A percentile compares a stretch with the other conserved stretches of the same genome.
Conservation (phyloP, 1,140 invertebrate species). For the Dinoponera quadriceps region DNA sequence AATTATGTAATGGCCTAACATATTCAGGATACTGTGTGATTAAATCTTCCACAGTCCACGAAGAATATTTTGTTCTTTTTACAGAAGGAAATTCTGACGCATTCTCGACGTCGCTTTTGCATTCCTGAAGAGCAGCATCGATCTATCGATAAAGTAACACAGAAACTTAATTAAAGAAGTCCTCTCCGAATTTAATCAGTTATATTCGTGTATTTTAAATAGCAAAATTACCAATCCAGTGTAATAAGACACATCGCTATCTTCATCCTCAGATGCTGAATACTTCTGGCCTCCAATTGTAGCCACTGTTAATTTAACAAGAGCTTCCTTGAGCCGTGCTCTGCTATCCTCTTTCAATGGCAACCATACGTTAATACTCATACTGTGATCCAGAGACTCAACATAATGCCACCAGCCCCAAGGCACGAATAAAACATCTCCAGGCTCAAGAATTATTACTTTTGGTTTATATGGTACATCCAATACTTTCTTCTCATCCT, state of each 20-base stretch:
- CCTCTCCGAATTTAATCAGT: not conserved
- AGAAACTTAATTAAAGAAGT: slow-evolving; percentile 36
- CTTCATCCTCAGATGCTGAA: slow-evolving; percentile 60
- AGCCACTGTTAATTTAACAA: slow-evolving; percentile 83
- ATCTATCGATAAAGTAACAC: slow-evolving; percentile 70
- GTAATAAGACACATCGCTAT: slow-evolving; percentile 69
- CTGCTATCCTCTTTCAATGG: slow-evolving; percentile 87
- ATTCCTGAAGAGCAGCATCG: slow-evolving; percentile 72
- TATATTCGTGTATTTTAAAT: slow-evolving; percentile 25
- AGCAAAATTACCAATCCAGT: slow-evolving; percentile 78
- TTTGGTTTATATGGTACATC: slow-evolving; percentile 71
- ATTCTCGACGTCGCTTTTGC: slow-evolving; percentile 52
- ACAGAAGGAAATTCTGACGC: not conserved
- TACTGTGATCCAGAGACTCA: slow-evolving; percentile 90
- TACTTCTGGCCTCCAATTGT: slow-evolving; percentile 75
- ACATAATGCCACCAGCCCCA: slow-evolving; percentile 99
- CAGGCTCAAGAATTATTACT: slow-evolving; percentile 90
- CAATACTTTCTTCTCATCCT: slow-evolving; percentile 72
- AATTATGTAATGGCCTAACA: slow-evolving; percentile 69
- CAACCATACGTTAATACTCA: slow-evolving; percentile 96
- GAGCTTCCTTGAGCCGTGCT: slow-evolving; percentile 81
- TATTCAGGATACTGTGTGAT: slow-evolving; percentile 70
- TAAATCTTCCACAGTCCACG: slow-evolving; percentile 71
- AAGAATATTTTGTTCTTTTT: slow-evolving; percentile 56
- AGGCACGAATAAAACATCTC: slow-evolving; percentile 95